Conservation (phyloP, 2,113 vertebrate genomes). For the Siniperca chuatsi region DNA sequence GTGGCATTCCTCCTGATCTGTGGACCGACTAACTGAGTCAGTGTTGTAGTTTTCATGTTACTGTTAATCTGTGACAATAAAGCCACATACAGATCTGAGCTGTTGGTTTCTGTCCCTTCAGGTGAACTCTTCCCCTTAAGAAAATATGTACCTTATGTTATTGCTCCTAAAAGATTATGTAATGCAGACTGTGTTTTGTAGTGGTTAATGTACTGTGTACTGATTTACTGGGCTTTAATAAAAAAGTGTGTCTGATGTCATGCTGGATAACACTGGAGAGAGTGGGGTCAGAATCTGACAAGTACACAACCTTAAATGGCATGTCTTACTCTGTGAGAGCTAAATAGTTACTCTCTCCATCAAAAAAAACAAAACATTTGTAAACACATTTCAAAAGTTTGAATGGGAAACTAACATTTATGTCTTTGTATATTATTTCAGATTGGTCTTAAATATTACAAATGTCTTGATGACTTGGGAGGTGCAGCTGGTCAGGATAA, state of each 20-base stretch:
- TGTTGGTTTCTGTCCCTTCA: not conserved
- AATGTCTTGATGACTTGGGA: not conserved
- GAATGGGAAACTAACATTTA: not conserved
- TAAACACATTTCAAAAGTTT: too few species aligned
- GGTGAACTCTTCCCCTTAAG: not conserved
- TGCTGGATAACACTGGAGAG: not conserved
- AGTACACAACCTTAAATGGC: not conserved
- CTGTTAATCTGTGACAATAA: conserved; percentile 4
- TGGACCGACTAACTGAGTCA: not conserved
- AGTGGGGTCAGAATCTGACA: too few species aligned
- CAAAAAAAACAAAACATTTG: not conserved
- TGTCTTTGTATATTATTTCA: not conserved
- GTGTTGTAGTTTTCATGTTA: not conserved
- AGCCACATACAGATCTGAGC: not conserved
- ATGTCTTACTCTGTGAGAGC: not conserved
- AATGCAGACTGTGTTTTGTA: not conserved
- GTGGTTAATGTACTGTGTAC: not conserved
- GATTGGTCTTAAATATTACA: not conserved
- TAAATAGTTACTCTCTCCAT: not conserved
- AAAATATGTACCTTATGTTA: not conserved
- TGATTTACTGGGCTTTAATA: not conserved
- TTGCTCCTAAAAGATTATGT: not conserved
- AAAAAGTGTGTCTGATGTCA: not conserved
- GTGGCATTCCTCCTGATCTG: not conserved
- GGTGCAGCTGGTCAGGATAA: not conserved